Evolutionary conservation across 2,888 invertebrate species (phyloP), one percentile per base, ranked within the genome.

Genomic region (Chaitophorus viminalis): DNA sequence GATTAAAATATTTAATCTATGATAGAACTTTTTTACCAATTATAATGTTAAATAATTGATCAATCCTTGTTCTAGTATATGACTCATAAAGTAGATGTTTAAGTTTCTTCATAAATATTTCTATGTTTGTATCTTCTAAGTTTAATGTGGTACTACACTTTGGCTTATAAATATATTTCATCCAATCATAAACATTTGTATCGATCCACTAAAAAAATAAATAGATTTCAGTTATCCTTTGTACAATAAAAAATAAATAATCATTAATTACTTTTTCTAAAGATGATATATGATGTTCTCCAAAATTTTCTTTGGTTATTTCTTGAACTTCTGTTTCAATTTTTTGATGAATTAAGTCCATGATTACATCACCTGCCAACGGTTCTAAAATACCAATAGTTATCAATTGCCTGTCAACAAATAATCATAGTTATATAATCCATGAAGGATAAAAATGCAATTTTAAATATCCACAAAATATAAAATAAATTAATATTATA

Each of bases 41-140:
- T 87, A 99, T 97, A 89, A 99, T 98, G 91, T 96, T 97, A 91
- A 99, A 99, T 83, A 99, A 93, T 91, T 99, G 97, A 90, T 97
- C 95, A 89, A 98, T 98, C 90, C 98, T 94, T 82, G 95, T 93
- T 91, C 94, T 95, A 14, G 97, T 97, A 90, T 97, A 98, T 54
- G 95, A 96, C 91, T 98, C 96, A 91, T 96, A 97, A 89, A 98
- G 92, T 91, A 95, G 96, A 91, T 97, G 90, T 31, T 89, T 92
- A 92, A 89, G 93, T 93, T 90, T 93, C 92, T 87, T 93, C 92
- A 89, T 93, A 93, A 90, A 93, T 92, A 77, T 93, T 91, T n/a
- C 93, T 92, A 79, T 93, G 31, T 79, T 86, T 1, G 39, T 82
- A 65, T 75, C 46, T n/a, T 87, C 52, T 36, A 39, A n/a, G n/a